Base-by-base conservation (phyloP, 2,113 vertebrate genomes). In the Fregetta grallaria region DNA sequence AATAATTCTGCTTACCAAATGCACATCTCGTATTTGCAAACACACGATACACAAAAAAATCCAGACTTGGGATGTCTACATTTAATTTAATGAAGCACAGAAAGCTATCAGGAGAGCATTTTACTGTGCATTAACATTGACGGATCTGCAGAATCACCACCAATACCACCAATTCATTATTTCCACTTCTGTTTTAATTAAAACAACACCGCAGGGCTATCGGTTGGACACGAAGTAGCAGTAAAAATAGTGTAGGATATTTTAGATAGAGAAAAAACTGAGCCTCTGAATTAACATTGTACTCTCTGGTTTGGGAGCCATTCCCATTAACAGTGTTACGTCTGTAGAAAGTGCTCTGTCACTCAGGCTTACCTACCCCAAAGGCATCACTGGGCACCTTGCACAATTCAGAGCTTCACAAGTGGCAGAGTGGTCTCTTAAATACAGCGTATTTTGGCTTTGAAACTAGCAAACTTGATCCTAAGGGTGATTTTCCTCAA, bases 131-230 rank as follows among this genome's bases (percentile, higher is more conserved):
- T 72, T 63, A 95, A 71, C 63, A 83, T 13, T 38, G 66, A 94
- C 36, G 42, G 59, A 91, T 81, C 83, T 34, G 89, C 63, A 93
- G 86, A 81, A 88, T 77, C 76, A 92, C 80, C 87, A 95, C 38
- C 80, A 88, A 71, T 49, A 89, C 77, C 67, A 94, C 84, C 63
- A 92, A 92, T 71, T 90, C 53, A 66, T 66, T 93, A 90, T 53
- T 93, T 76, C 76, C 75, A 91, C 92, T 96, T 95, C 68, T 86
- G 76, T 84, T 95, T 97, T 96, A 90, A 97, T 87, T 93, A 91
- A 87, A 94, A 70, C 47, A 92, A 34, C 58, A 77, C 88, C 92
- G 76, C 70, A 86, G 75, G 80, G 49, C 40, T 87, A 75, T 68
- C 34, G 14, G 74, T 45, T 95, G 82, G 94, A 58, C 90, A 68